phyloP scores from a whole-genome alignment of 2,888 invertebrate species.

The Nephrotoma flavescens region DNA sequence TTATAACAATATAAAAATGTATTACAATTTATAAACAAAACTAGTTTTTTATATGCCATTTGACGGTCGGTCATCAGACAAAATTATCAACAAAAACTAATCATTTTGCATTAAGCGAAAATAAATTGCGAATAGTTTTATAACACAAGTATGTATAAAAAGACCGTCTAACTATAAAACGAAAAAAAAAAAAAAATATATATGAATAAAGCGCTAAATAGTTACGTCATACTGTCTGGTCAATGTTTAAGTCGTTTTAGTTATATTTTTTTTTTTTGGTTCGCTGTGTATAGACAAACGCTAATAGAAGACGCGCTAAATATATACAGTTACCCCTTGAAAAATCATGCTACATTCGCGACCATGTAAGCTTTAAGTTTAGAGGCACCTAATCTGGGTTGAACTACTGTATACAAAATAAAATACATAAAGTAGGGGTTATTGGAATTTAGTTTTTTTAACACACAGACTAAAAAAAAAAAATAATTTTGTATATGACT shows the following conservation, averaged over 20 bases:
- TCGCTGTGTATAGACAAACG: not conserved
- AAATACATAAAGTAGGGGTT: not conserved
- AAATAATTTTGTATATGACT: not conserved
- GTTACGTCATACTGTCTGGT: conserved; percentile 2
- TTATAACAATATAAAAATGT: not conserved
- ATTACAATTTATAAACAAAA: not conserved
- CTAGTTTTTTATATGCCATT: not conserved
- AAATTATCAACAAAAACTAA: not conserved
- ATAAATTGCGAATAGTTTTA: not conserved
- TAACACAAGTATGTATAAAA: not conserved
- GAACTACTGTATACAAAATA: not conserved
- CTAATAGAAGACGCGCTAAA: conserved; percentile 1
- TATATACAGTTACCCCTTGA: not conserved
- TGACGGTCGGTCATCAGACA: conserved; percentile 3
- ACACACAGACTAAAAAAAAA: not conserved
- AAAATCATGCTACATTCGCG: not conserved
- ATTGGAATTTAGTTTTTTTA: not conserved
- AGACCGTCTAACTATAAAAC: not conserved
- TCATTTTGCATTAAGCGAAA: not conserved
- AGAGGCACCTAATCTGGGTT: not conserved
- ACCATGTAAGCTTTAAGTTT: not conserved
- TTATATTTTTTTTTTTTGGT: not conserved
- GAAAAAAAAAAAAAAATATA: not conserved
- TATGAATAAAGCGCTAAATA: not conserved
- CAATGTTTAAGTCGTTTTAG: not conserved